A percentile compares a stretch with the other conserved stretches of the same genome.
These are phyloP conservation scores for Melanotaenia duboulayi DNA, from an alignment of 2,113 vertebrate species.

Conservation along the genomic window DNA sequence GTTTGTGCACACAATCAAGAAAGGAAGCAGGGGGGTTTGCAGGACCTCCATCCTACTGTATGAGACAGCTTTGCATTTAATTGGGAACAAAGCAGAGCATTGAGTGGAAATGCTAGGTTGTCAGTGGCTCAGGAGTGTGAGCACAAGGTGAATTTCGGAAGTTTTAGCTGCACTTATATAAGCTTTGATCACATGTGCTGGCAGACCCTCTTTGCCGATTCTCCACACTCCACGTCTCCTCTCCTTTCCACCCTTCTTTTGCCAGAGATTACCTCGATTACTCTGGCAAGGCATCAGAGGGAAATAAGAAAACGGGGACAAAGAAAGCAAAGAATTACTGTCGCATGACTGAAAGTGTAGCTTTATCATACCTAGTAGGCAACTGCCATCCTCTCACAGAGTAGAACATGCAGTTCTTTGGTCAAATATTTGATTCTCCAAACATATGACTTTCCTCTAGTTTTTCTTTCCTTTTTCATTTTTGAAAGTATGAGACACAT, in stretches of 20 bases:
- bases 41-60: constrained; percentile 9
- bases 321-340: constrained; percentile 56
- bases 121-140: constrained; percentile 13
- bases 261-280: constrained; percentile 73
- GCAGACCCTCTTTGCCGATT: constrained; percentile 51
- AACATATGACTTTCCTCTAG: not conserved
- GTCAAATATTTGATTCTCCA: constrained; percentile 47
- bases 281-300: constrained; percentile 71
- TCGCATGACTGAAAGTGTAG: constrained; percentile 60
- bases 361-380: constrained; percentile 52
- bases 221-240: constrained; percentile 48
- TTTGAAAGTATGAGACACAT: constrained; percentile 25
- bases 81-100: constrained; percentile 11
- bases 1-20: not conserved
- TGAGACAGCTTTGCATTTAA: constrained; percentile 39
- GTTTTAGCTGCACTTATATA: constrained; percentile 56
- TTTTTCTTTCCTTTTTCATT: not conserved
- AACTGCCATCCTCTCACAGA: constrained; percentile 23
- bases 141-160: constrained; percentile 47
- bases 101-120: not conserved
- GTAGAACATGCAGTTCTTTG: constrained; percentile 38
- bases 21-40: not conserved
- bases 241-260: constrained; percentile 47
- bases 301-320: constrained; percentile 53
- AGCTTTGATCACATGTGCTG: constrained; percentile 64